A percentile compares a stretch with the other conserved stretches of the same genome.
Conservation (phyloP, 2,888 invertebrate genomes). For the Hypolimnas misippus region DNA sequence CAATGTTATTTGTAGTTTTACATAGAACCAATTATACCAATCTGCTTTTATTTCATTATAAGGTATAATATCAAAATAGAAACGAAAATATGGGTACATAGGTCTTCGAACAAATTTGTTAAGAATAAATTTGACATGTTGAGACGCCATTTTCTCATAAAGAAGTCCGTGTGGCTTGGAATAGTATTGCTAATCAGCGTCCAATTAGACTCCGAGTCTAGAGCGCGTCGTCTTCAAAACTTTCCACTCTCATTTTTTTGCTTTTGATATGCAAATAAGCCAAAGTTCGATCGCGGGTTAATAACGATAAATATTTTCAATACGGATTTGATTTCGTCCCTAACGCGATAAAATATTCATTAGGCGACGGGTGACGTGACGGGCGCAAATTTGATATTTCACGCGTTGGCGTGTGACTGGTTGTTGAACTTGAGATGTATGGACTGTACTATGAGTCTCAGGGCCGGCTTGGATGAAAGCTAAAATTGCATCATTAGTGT, state of each 20-base stretch:
- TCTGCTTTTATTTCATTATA: too few species aligned
- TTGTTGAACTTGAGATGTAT: neutral
- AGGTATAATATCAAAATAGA: too few species aligned
- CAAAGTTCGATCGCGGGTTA: slow-evolving; percentile 32
- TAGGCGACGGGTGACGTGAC: slow-evolving; percentile 38
- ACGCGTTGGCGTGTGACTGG: slow-evolving; percentile 1
- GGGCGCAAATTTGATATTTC: slow-evolving; percentile 32
- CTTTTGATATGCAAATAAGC: slow-evolving; percentile 7
- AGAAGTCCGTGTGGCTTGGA: too few species aligned
- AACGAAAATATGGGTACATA: too few species aligned
- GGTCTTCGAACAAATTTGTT: too few species aligned
- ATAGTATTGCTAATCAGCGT: too few species aligned
- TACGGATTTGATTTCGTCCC: slow-evolving; percentile 43
- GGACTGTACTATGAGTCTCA: neutral
- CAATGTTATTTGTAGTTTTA: too few species aligned
- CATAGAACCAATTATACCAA: too few species aligned
- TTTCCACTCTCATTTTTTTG: neutral
- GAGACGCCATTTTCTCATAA: too few species aligned
- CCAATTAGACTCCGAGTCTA: neutral
- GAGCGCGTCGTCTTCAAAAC: neutral
- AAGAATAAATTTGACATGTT: too few species aligned
- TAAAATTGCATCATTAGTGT: neutral
- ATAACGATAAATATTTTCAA: slow-evolving; percentile 45
- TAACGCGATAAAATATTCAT: slow-evolving; percentile 50
- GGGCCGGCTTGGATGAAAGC: neutral